Conservation (phyloP, 2,888 invertebrate genomes). For the Empis stercorea region DNA sequence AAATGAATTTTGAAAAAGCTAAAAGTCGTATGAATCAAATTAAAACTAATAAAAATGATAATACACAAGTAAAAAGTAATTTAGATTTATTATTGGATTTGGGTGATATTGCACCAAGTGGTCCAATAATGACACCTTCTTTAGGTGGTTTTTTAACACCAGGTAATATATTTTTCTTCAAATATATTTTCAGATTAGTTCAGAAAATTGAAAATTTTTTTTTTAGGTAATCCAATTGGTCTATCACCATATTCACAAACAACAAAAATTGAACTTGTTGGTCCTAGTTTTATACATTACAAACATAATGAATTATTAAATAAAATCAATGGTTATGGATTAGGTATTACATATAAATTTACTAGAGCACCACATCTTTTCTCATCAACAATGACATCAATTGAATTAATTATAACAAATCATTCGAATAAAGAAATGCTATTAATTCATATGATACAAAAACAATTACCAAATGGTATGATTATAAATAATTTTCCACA, state of each 20-base stretch:
- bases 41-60: conserved; percentile 10
- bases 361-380: conserved; percentile 69
- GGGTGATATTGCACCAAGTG: conserved; percentile 59
- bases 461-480: conserved; percentile 58
- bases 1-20: conserved; percentile 11
- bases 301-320: conserved; percentile 52
- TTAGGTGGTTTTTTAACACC: conserved; percentile 66
- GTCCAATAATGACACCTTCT: conserved; percentile 59
- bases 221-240: neutral
- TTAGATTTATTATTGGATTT: conserved; percentile 73
- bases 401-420: conserved; percentile 72
- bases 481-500: conserved; percentile 61
- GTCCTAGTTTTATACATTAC: conserved; percentile 45
- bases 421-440: conserved; percentile 39
- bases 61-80: conserved; percentile 43
- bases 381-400: conserved; percentile 66
- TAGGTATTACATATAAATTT: conserved; percentile 53
- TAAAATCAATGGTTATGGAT: conserved; percentile 57
- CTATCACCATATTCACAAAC: conserved; percentile 13
- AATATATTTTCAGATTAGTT: no score
- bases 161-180: no score
- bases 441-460: conserved; percentile 42
- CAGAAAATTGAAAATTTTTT: no score
- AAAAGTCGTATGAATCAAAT: neutral
- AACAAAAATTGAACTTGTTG: conserved; percentile 44